Evolutionary conservation across 2,888 invertebrate species (phyloP), one percentile per base, ranked within the genome.

Genomic region (Venusia cambrica): DNA sequence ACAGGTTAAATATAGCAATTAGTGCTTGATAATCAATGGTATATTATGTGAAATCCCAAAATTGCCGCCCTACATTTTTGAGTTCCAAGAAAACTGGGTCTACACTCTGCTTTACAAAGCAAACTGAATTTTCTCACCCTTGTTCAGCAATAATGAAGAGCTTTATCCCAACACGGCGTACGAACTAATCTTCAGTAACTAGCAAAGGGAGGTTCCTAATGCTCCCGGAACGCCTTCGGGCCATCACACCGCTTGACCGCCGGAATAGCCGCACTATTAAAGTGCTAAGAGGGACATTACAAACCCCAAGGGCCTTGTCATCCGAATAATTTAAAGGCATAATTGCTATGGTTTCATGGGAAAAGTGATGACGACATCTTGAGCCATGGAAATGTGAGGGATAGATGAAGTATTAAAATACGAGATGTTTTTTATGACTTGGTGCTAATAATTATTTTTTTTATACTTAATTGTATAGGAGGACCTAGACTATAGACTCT

Each of bases 261-360:
- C 63, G 67, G 55, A 61, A 51, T 48, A 74, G 76, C 62, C 60
- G 60, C 65, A 77, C 85, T 81, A 85, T 85, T 81, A 80, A 84
- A 84, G 84, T 80, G 84, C 83, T 85, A 85, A 87, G 81, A 81
- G 84, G 72, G 81, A 63, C 74, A 81, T 85, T 83, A 84, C 59
- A 54, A 70, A 73, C 74, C 78, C 69, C 73, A 57, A 57, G 80
- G 78, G 81, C 38, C 55, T 64, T 73, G 74, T 78, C 77, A 68
- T 75, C 73, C 74, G 81, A 75, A 81, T 84, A 81, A 81, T 75
- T 81, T 81, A 73, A 75, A 74, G 73, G 71, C 69, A 73, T 83
- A 81, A 85, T 84, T 80, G 77, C 61, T 60, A 64, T 57, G 52
- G 65, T 66, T 65, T 69, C 64, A 67, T 54, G 50, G 52, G 54